These are phyloP conservation scores for Pyrocephalus nanus DNA, from an alignment of 2,797 vertebrate genomes.

Conservation along the genomic window DNA sequence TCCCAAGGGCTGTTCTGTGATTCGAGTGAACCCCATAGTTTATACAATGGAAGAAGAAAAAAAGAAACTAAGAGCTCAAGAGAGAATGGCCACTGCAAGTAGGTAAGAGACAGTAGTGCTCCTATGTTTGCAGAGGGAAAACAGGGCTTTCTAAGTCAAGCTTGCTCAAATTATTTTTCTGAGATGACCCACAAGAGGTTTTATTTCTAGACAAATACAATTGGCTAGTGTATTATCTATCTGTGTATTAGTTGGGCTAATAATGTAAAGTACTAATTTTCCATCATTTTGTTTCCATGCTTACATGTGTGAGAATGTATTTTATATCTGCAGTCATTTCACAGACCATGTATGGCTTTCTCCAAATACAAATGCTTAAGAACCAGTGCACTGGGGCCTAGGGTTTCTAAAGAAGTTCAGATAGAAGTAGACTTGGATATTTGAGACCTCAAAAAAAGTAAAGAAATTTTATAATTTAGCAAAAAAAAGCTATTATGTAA, in stretches of 20 bases:
- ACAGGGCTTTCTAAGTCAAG: background rate
- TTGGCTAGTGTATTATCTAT: background rate
- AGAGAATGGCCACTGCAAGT: background rate
- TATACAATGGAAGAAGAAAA: background rate
- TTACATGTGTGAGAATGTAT: background rate
- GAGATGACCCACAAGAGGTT: background rate
- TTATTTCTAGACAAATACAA: background rate
- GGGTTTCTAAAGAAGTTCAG: background rate
- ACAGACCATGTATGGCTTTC: background rate
- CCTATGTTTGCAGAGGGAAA: background rate
- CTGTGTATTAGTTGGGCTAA: background rate
- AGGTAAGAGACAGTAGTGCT: background rate
- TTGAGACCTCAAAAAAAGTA: background rate
- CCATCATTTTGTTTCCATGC: background rate
- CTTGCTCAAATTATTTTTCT: background rate
- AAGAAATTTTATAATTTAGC: background rate
- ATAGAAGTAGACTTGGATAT: background rate
- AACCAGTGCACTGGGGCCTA: background rate
- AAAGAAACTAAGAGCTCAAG: background rate
- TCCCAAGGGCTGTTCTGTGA: background rate
- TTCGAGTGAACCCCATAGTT: background rate
- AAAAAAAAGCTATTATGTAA: background rate
- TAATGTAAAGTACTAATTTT: background rate
- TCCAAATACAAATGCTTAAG: background rate
- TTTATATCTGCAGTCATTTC: background rate